A percentile compares a stretch with the other conserved stretches of the same genome.
Evolutionary conservation across 30 jellyfish, hydroid and myxozoan genomes (phyloP).

Genomic region (Sanderia malayensis): DNA sequence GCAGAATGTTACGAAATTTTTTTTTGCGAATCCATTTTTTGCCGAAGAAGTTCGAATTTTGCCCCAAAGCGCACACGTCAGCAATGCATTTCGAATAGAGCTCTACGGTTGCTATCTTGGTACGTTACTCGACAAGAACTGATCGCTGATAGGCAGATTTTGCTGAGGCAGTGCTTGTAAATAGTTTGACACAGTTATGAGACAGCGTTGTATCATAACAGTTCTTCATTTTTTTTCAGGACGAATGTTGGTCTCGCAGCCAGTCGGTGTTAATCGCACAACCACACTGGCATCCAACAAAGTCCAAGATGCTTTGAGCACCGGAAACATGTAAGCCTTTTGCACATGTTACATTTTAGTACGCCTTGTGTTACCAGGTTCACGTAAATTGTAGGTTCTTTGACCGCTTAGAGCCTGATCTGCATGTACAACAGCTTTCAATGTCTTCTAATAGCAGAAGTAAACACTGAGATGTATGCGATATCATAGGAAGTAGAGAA

Average conservation of each 20-base stretch:
- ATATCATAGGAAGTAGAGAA: too few relatives aligned
- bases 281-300: background rate
- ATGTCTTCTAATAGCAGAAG: too few relatives aligned
- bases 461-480: too few relatives aligned
- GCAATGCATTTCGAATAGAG: slow-evolving; percentile 41
- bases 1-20: slow-evolving; percentile 29
- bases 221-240: slow-evolving; percentile 12
- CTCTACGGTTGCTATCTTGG: slow-evolving; percentile 57
- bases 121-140: too few relatives aligned
- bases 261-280: slow-evolving; percentile 25
- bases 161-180: too few relatives aligned
- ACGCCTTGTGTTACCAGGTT: too few relatives aligned
- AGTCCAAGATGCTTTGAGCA: slow-evolving; percentile 6
- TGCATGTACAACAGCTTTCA: too few relatives aligned
- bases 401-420: too few relatives aligned
- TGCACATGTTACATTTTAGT: too few relatives aligned
- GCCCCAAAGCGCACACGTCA: slow-evolving; percentile 29
- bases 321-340: slow-evolving; percentile 42
- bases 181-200: too few relatives aligned
- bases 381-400: too few relatives aligned
- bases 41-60: slow-evolving; percentile 38
- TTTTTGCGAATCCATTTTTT: slow-evolving; percentile 31
- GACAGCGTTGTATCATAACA: background rate
- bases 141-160: background rate
- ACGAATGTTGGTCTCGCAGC: slow-evolving; percentile 15